Base-by-base conservation (phyloP, 2,797 vertebrate species). In the Acomys russatus region DNA sequence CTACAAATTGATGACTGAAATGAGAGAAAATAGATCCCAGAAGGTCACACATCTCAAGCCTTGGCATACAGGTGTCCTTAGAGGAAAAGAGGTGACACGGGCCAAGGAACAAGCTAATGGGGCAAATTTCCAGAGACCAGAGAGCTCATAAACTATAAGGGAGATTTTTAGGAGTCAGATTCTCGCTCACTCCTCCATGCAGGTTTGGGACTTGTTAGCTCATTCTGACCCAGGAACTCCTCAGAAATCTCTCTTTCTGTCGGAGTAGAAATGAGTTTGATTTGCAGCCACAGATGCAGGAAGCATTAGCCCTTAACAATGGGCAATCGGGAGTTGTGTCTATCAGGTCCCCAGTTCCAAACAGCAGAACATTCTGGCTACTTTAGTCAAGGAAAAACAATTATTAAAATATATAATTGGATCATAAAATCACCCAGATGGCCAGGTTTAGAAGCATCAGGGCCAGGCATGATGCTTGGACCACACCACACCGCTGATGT, bases 351-450 rank as follows among this genome's bases (percentile, higher is more conserved):
- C 90, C n/a, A 38, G 49, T 28, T 73, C 86, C 35, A 59, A 38
- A n/a, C 2, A 22, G 54, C 49, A 88, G 71, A 82, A 92, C 9
- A 1, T 28, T 85, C 61, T 38, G 4, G n/a, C 51, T 22, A 18
- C 35, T 61, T 66, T 73, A 83, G 44, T 22, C 33, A 71, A 33
- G 30, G 28, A 49, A 85, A 63, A 28, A 9, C 38, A 90, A 33
- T 17, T 59, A 85, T 93, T 90, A 54, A 78, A 92, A 35, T 17
- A 78, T 44, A 1, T 49, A 28, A 9, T 9, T 33, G 66, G n/a
- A 83, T 86, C 70, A 64, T 86, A 79, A 93, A 88, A 83, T 66
- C 68, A 82, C 68, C 44, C 77, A n/a, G 66, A 71, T 83, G 25
- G 68, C n/a, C 71, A 61, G 80, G 38, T 1, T 10, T 85, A 30